These are phyloP conservation scores for Sarcophilus harrisii DNA, from an alignment of 2,797 vertebrate genomes.

Conservation along the genomic window DNA sequence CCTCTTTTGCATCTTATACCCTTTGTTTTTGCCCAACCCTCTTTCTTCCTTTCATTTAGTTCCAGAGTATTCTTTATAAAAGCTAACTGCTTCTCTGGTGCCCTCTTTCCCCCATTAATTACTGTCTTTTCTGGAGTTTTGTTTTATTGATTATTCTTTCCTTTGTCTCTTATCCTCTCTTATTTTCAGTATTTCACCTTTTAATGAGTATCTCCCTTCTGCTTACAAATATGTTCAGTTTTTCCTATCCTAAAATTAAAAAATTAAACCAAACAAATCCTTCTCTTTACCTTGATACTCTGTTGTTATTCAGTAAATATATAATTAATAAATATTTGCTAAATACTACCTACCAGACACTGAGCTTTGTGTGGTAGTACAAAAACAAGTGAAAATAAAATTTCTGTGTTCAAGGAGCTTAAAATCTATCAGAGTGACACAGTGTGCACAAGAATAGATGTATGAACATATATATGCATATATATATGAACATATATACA, in stretches of 20 bases:
- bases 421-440: not conserved
- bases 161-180: not conserved
- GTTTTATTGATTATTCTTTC: not conserved
- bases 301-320: not conserved
- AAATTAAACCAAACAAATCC: not conserved
- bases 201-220: not conserved
- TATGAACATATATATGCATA: too few relatives aligned
- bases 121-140: not conserved
- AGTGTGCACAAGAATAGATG: not conserved
- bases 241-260: conserved; percentile 2
- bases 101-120: not conserved
- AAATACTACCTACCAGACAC: not conserved
- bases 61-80: not conserved
- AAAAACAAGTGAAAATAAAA: not conserved
- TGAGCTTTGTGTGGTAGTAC: not conserved
- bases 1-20: not conserved
- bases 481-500: not conserved
- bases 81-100: not conserved
- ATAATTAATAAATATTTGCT: not conserved
- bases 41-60: not conserved
- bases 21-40: not conserved
- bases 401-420: not conserved
- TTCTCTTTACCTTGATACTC: not conserved
- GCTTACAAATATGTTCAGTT: conserved; percentile 18
- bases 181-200: not conserved